phyloP scores from a whole-genome alignment of 2,888 invertebrate genomes.

The Philonicus albiceps region DNA sequence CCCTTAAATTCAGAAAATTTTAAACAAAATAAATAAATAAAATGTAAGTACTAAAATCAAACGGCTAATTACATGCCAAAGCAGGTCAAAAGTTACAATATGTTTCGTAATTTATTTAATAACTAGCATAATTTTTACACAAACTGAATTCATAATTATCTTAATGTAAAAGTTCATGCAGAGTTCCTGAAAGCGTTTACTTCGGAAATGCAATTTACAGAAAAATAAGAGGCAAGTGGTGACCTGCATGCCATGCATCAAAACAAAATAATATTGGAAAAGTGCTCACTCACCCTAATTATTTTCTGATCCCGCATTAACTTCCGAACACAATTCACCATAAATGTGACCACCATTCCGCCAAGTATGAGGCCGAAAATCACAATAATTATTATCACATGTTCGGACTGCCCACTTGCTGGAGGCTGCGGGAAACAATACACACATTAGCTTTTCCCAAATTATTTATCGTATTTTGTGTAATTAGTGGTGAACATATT shows the following conservation, averaged over 20 bases:
- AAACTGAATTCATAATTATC: not conserved
- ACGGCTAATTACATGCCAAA: no score
- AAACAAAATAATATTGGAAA: not conserved
- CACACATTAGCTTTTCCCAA: not conserved
- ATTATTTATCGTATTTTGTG: not conserved
- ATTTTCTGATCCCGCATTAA: conserved; percentile 85
- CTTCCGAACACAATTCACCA: conserved; percentile 87
- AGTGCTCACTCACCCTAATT: conserved; percentile 74
- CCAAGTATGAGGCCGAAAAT: conserved; percentile 87
- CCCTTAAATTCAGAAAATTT: no score
- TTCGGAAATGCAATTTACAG: not conserved
- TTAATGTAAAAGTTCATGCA: not conserved
- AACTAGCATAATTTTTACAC: no score
- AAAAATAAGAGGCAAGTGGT: not conserved
- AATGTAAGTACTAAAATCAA: no score
- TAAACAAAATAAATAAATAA: no score
- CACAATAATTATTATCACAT: conserved; percentile 86
- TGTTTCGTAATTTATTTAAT: no score
- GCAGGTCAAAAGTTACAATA: no score
- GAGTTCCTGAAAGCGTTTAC: not conserved
- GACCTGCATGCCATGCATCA: not conserved
- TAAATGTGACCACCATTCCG: conserved; percentile 87
- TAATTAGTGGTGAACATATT: conserved; percentile 1
- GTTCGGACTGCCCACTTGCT: conserved; percentile 66
- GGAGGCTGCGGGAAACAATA: conserved; percentile 53